These are phyloP conservation scores for Macrosiphum euphorbiae DNA, from an alignment of 2,888 invertebrate genomes.

Conservation along the genomic window DNA sequence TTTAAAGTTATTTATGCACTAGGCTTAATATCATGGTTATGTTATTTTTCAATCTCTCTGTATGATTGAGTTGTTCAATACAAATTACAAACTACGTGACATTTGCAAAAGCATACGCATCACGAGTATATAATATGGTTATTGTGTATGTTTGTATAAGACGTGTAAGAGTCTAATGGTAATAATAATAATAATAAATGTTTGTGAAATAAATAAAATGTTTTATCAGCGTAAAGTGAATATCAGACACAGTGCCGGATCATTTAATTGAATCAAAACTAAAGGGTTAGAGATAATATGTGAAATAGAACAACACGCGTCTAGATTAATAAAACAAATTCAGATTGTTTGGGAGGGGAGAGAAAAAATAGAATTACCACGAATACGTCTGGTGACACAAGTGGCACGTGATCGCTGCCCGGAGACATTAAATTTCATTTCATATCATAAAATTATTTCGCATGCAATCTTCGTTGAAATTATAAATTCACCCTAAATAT, in stretches of 20 bases:
- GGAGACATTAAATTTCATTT: background rate
- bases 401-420: background rate
- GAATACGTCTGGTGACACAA: background rate
- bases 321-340: constrained; percentile 27
- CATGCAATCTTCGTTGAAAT: background rate
- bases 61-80: background rate
- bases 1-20: background rate
- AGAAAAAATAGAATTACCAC: background rate
- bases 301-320: constrained; percentile 4
- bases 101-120: background rate
- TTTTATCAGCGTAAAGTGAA: background rate
- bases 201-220: background rate
- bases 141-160: background rate
- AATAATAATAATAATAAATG: background rate
- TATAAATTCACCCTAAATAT: no score
- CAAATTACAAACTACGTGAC: background rate
- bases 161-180: background rate
- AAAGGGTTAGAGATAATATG: background rate
- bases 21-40: background rate
- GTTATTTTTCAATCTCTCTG: constrained; percentile 25
- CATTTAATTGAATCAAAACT: constrained; percentile 32
- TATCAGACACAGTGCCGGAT: background rate
- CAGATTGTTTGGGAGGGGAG: background rate
- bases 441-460: background rate
- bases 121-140: background rate